A percentile compares a stretch with the other conserved stretches of the same genome.
Evolutionary conservation across 2,888 invertebrate species (phyloP).

Genomic region (Pollenia griseotomentosa): DNA sequence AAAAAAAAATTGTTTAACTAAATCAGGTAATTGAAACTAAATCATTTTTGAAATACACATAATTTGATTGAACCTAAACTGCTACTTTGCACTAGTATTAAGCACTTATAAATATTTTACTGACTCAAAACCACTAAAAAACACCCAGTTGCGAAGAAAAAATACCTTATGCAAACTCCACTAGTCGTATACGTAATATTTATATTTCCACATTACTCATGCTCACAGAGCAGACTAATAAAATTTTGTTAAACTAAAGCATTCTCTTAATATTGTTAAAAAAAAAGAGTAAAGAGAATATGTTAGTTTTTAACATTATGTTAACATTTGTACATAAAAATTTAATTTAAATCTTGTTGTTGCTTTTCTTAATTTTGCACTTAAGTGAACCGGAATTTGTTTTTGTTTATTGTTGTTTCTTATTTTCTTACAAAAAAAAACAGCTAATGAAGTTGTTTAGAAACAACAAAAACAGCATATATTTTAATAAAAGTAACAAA

Average conservation of each 20-base stretch:
- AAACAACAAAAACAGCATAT: not conserved
- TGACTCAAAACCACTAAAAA: not conserved
- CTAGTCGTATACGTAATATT: constrained; percentile 36
- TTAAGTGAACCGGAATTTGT: constrained; percentile 15
- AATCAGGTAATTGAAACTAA: constrained; percentile 22
- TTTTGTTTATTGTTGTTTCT: not conserved
- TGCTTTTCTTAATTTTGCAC: not conserved
- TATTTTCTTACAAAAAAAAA: not conserved
- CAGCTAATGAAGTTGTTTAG: constrained; percentile 45
- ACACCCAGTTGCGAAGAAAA: not conserved
- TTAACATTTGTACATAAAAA: not conserved
- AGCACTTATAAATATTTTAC: not conserved
- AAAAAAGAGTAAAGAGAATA: not conserved
- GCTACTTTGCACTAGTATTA: not conserved
- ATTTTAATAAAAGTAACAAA: not conserved
- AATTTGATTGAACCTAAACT: constrained; percentile 24
- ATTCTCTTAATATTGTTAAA: not conserved
- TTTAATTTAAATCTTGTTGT: not conserved
- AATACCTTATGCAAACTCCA: not conserved
- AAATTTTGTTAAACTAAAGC: not conserved
- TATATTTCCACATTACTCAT: constrained; percentile 28
- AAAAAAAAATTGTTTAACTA: not conserved
- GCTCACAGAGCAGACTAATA: constrained; percentile 44
- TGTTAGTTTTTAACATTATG: constrained; percentile 2
- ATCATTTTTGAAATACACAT: constrained; percentile 27